A percentile compares a stretch with the other conserved stretches of the same genome.
Evolutionary conservation across 1,140 invertebrate genomes (phyloP).

Genomic region (Ips typographus): DNA sequence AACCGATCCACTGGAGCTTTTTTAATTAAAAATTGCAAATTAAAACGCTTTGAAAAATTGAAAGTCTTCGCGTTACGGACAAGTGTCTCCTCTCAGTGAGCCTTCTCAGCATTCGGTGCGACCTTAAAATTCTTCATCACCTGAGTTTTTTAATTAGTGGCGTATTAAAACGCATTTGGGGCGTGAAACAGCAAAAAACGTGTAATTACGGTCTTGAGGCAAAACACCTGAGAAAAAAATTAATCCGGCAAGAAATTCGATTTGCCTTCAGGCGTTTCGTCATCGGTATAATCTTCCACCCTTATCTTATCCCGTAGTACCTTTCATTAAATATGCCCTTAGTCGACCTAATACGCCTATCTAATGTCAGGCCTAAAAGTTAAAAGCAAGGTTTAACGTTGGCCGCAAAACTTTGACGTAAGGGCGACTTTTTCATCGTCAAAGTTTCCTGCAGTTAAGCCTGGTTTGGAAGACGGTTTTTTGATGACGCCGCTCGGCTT

Average conservation of each 20-base stretch:
- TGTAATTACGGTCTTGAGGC: not conserved
- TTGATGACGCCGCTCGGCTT: not conserved
- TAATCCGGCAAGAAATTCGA: not conserved
- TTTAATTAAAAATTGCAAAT: slow-evolving; percentile 21
- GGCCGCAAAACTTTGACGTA: not conserved
- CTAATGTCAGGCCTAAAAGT: slow-evolving; percentile 4
- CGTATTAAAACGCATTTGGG: no score
- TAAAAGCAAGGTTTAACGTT: slow-evolving; percentile 13
- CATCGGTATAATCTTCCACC: not conserved
- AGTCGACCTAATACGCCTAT: not conserved
- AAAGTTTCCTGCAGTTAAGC: not conserved
- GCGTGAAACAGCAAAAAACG: not conserved
- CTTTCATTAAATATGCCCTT: slow-evolving; percentile 3
- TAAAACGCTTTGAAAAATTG: slow-evolving; percentile 6
- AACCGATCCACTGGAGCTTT: slow-evolving; percentile 4
- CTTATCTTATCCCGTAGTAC: not conserved
- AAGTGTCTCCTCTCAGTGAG: not conserved
- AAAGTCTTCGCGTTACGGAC: not conserved
- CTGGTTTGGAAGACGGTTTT: not conserved
- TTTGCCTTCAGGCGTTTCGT: not conserved
- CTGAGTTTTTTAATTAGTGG: no score
- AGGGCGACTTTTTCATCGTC: not conserved
- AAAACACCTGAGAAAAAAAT: slow-evolving; percentile 1
- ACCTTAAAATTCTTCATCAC: no score
- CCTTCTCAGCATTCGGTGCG: not conserved